Percentiles rank a stretch among this genome's conserved stretches.
These are phyloP conservation scores for Porites rus DNA, from an alignment of 92 coral and sea anemone genomes.

Conservation along the genomic window DNA sequence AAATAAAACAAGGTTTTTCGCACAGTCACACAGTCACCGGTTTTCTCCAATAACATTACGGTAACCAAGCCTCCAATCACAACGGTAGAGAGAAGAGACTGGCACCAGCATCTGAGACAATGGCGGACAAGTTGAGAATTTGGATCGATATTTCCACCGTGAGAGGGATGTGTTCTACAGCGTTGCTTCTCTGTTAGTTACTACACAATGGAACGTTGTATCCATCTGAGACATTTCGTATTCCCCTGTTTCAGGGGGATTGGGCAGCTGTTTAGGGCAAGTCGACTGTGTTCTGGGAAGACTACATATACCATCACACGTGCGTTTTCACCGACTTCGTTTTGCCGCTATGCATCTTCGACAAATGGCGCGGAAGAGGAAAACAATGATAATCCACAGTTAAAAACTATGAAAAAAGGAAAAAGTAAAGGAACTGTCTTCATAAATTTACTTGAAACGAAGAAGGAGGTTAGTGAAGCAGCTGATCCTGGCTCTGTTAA, in stretches of 20 bases:
- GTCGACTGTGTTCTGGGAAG: background rate
- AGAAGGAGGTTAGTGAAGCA: conserved; percentile 18
- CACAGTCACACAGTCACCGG: no score
- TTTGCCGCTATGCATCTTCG: conserved; percentile 1
- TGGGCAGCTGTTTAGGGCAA: background rate
- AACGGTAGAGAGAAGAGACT: background rate
- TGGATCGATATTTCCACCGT: no score
- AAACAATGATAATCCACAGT: background rate
- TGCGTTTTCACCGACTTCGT: background rate
- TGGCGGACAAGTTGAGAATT: background rate
- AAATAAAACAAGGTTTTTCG: no score
- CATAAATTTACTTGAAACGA: conserved; percentile 22
- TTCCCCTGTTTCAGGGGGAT: background rate
- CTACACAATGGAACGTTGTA: background rate
- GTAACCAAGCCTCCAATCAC: background rate
- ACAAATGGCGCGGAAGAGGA: background rate
- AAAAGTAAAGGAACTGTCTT: conserved; percentile 1
- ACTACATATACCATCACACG: background rate
- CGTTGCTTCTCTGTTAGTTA: no score
- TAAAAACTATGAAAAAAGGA: conserved; percentile 1
- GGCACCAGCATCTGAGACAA: background rate
- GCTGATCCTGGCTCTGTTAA: background rate
- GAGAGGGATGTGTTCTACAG: no score
- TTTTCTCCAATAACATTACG: no score
- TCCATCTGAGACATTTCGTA: background rate